phyloP scores from a whole-genome alignment of 2,113 vertebrate species.

The Pelodiscus sinensis region DNA sequence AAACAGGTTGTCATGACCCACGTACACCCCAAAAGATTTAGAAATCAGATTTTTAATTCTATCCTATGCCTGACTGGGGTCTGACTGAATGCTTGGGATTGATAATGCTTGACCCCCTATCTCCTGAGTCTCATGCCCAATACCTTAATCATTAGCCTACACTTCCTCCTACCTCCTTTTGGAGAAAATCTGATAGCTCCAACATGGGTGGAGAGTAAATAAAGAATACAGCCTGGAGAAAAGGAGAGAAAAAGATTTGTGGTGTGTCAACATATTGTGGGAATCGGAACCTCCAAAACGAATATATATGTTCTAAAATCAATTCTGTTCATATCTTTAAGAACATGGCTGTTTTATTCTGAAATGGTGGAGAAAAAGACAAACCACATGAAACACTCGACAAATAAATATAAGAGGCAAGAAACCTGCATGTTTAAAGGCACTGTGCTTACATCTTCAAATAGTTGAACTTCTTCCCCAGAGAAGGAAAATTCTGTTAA shows the following conservation, averaged over 20 bases:
- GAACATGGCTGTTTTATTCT: neutral
- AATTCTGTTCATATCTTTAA: neutral
- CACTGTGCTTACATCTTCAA: neutral
- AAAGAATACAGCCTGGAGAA: neutral
- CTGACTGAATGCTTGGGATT: neutral
- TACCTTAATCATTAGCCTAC: neutral
- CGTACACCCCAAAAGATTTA: too few relatives aligned
- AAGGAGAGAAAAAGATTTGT: neutral
- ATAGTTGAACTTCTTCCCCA: neutral
- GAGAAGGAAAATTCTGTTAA: neutral
- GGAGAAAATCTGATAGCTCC: neutral
- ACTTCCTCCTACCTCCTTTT: neutral
- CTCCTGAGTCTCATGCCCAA: neutral
- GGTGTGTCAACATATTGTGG: neutral
- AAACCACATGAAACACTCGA: neutral
- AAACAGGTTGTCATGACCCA: too few relatives aligned
- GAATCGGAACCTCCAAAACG: neutral
- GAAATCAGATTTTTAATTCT: neutral
- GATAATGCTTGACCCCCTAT: neutral
- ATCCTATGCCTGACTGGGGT: neutral
- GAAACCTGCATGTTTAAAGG: neutral
- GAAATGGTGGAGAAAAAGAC: neutral
- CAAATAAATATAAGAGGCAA: neutral
- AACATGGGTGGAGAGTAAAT: rapidly evolving
- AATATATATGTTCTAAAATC: neutral